Evolutionary conservation across 1,140 invertebrate genomes (phyloP), one percentile per base, ranked within the genome.

Genomic region (Drosophila santomea): DNA sequence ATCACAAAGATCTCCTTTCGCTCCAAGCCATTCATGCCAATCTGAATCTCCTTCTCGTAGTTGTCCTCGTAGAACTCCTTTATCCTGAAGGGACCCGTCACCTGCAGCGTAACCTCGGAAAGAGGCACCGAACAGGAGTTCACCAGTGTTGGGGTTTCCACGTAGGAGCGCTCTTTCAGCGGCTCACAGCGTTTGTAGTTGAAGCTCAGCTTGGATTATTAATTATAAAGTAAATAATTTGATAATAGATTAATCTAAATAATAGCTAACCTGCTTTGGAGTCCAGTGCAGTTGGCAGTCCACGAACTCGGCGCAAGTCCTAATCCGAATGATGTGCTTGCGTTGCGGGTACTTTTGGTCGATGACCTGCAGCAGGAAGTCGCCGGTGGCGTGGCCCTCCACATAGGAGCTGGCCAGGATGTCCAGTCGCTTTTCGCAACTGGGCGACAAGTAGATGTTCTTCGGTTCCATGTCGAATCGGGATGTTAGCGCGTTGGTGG

Each of bases 381-480:
- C 83, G 15, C 71, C 67, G 11, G 41, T 62, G 23, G 56, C 61
- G 10, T 39, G 32, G 0, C 78, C 73, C 43, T 74, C 54, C 15
- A 79, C 78, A 15, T 71, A 91, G 1, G 78, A 74, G 32, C 74
- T 80, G 8, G 78, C 71, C 11, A 81, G 4, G 10, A 91, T 74
- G 3, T 76, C 55, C 17, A 91, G 12, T 0, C 48, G 17, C 0
- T 39, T 23, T 5, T 72, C 61, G 6, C 44, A 20, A 1, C 56
- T 56, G 0, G 90, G 51, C 0, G 15, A 7, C 11, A 91, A 6
- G 2, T 59, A 57, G 3, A 91, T 4, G 1, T 59, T 44, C 32
- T 90, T 91, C 3, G 90, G 90, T 6, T 47, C 17, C 17, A 91
- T 74, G 15, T 81, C 84, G 2, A 91, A 71, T 4, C 79, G 83